Percentiles rank a stretch among this genome's conserved stretches.
Conservation (phyloP, 2,113 vertebrate species). For the Megaptera novaeangliae region DNA sequence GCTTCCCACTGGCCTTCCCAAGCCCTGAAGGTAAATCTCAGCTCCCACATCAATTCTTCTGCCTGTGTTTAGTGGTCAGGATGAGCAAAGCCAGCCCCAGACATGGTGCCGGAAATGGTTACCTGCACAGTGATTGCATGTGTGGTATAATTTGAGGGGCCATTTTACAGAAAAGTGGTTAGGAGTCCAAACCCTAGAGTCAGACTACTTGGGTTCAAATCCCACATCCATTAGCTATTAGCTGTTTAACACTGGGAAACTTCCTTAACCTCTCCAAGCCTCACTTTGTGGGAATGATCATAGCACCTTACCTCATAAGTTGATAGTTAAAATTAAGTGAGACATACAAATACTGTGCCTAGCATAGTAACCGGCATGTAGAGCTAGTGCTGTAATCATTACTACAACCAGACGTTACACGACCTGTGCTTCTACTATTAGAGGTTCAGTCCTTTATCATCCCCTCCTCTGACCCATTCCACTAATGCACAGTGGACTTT, state of each 20-base stretch:
- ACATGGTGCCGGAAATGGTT: not conserved
- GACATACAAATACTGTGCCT: not conserved
- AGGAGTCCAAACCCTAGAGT: not conserved
- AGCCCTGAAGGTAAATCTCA: not conserved
- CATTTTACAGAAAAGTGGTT: not conserved
- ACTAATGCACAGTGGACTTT: not conserved
- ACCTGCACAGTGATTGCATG: not conserved
- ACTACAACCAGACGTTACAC: not conserved
- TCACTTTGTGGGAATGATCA: not conserved
- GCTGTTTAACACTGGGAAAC: not conserved
- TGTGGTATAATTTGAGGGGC: not conserved
- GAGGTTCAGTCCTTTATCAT: not conserved
- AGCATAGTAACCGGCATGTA: not conserved
- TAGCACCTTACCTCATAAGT: not conserved
- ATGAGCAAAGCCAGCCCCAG: not conserved
- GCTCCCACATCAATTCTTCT: not conserved
- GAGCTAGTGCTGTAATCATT: not conserved
- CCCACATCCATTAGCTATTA: not conserved
- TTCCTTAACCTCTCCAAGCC: not conserved
- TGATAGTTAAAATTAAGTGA: not conserved
- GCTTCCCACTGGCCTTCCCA: not conserved
- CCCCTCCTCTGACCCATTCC: not conserved
- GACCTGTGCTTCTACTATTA: not conserved
- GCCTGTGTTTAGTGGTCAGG: not conserved
- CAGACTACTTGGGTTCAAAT: not conserved